Evolutionary conservation across 2,113 vertebrate species (phyloP).

Genomic region (Hystrix cristata): DNA sequence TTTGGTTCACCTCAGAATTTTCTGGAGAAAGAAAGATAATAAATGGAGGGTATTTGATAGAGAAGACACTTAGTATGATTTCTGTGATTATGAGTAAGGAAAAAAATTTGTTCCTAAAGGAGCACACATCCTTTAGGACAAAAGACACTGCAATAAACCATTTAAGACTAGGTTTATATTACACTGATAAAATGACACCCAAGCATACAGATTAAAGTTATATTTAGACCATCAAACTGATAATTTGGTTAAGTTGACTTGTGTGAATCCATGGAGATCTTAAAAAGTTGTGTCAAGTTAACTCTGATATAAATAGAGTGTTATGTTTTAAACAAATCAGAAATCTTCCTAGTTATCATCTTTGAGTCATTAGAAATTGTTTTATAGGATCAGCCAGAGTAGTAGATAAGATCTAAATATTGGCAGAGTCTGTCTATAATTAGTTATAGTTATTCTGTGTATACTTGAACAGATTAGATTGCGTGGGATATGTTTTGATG

Average conservation of each 20-base stretch:
- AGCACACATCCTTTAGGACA: neutral
- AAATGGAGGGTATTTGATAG: neutral
- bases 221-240: neutral
- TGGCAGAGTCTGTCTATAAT: neutral
- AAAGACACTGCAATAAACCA: neutral
- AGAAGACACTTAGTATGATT: neutral
- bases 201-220: neutral
- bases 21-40: neutral
- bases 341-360: neutral
- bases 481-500: neutral
- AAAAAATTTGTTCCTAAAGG: neutral
- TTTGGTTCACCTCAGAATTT: neutral
- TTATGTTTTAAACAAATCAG: neutral
- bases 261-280: neutral
- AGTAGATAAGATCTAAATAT: neutral
- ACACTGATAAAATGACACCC: neutral
- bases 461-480: neutral
- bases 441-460: neutral
- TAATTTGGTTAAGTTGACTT: slow-evolving; percentile 21
- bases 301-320: neutral
- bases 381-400: neutral
- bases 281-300: neutral
- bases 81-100: neutral
- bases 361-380: slow-evolving; percentile 11
- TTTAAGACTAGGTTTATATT: neutral